phyloP scores from a whole-genome alignment of 2,113 vertebrate species.

The Opisthocomus hoazin region DNA sequence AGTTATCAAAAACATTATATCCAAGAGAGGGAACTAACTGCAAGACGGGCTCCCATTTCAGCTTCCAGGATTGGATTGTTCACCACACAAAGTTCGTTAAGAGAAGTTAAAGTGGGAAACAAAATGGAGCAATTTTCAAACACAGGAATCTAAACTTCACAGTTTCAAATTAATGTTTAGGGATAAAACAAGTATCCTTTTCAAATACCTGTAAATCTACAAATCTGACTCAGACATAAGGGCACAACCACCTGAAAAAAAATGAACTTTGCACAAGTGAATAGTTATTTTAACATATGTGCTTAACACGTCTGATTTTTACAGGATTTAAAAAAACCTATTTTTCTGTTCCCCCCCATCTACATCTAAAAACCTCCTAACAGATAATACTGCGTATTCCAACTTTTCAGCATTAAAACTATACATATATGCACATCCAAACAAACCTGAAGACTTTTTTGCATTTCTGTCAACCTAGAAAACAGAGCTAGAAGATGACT shows the following conservation, averaged over 20 bases:
- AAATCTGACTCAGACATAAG: not conserved
- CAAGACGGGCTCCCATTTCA: not conserved
- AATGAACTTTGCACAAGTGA: not conserved
- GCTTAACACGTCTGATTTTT: not conserved
- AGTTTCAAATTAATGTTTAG: not conserved
- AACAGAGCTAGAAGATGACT: not conserved
- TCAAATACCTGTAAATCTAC: not conserved
- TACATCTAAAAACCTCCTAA: not conserved
- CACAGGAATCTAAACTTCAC: not conserved
- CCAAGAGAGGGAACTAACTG: not conserved
- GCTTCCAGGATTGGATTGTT: not conserved
- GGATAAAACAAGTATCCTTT: not conserved
- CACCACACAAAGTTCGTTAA: not conserved
- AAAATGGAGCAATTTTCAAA: not conserved
- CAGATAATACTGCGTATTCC: not conserved
- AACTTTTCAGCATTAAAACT: not conserved
- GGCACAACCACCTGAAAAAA: not conserved
- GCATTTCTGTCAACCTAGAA: not conserved
- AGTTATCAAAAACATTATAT: not conserved
- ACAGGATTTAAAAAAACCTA: not conserved
- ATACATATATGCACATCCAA: not conserved
- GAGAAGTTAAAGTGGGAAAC: not conserved
- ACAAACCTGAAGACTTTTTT: not conserved
- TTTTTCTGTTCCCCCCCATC: not conserved
- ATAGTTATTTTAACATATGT: not conserved